phyloP scores from a whole-genome alignment of 2,888 invertebrate species.

The Latheticus oryzae region DNA sequence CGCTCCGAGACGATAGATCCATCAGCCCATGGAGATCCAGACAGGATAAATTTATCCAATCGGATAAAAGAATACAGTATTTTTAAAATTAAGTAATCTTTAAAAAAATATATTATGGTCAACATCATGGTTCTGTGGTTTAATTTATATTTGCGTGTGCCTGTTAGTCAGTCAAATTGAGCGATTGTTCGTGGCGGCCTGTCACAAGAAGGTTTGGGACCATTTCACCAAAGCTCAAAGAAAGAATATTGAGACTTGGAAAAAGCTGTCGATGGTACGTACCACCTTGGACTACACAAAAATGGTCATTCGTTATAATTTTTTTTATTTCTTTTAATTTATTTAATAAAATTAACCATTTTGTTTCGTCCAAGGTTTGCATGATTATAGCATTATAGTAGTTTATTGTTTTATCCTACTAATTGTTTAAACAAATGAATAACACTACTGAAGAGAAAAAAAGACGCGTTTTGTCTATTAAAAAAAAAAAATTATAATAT shows the following conservation, averaged over 20 bases:
- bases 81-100: slow-evolving; percentile 5
- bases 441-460: slow-evolving; percentile 5
- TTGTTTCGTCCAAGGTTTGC: slow-evolving; percentile 43
- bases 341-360: slow-evolving; percentile 14
- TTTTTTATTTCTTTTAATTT: slow-evolving; percentile 7
- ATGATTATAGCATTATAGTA: slow-evolving; percentile 35
- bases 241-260: slow-evolving; percentile 98
- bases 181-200: slow-evolving; percentile 95
- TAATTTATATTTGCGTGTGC: slow-evolving; percentile 65
- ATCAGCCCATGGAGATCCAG: neutral
- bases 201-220: slow-evolving; percentile 99
- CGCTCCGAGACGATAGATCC: slow-evolving; percentile 18
- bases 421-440: slow-evolving; percentile 11
- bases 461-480: slow-evolving; percentile 3
- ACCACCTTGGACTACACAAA: slow-evolving; percentile 54
- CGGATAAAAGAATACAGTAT: slow-evolving; percentile 43
- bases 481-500: no score
- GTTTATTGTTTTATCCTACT: slow-evolving; percentile 31
- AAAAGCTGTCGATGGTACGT: slow-evolving; percentile 94
- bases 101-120: slow-evolving; percentile 39
- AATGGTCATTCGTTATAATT: slow-evolving; percentile 10
- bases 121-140: slow-evolving; percentile 46
- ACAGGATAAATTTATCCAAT: slow-evolving; percentile 1
- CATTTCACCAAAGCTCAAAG: slow-evolving; percentile 99
- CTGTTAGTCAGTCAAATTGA: slow-evolving; percentile 97